Base-by-base conservation (phyloP, 2,113 vertebrate species). In the Heterochromis multidens region DNA sequence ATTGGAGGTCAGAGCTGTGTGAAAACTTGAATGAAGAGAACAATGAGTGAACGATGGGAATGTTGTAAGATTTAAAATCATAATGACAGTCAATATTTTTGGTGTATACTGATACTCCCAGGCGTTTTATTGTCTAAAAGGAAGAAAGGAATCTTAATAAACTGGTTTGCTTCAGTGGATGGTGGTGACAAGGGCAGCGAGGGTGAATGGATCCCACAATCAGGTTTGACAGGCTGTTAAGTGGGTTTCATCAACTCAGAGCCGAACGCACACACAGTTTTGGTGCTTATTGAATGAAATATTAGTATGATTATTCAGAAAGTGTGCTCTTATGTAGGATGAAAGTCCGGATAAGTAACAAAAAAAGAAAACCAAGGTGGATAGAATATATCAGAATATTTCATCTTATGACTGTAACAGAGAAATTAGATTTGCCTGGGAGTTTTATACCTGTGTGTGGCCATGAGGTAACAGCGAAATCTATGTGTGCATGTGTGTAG, bases 1-100 rank as follows among this genome's bases (percentile, higher is more conserved):
- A 87, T 77, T 74, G 83, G 72, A 87, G 85, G 80, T 92, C 87
- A 79, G 82, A 84, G 70, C 60, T 83, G 85, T 88, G 89, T 3
- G 35, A 81, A 72, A 70, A 70, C 70, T 81, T 77, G 67, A 88
- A 83, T 87, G 70, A 85, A 70, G 82, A 83, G 87, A 72, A 87
- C 9, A 77, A 49, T 25, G 21, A 31, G 37, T 19, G 65, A 60
- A 35, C 21, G 21, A 83, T 40, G 31, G 70, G 23, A 13, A 54
- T 62, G 56, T 56, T 46, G 56, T 59, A 33, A 57, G 35, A 33
- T 46, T 56, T 65, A 57, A 23, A 57, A 77, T 40, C n/a, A 52
- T 74, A 31, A 59, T 14, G 17, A 10, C 43, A 31, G 29, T 21
- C 29, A 56, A 19, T 67, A 23, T 54, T 63, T 52, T 80, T 52